Base-by-base conservation (phyloP, 1,140 invertebrate genomes). In the Nasonia vitripennis region DNA sequence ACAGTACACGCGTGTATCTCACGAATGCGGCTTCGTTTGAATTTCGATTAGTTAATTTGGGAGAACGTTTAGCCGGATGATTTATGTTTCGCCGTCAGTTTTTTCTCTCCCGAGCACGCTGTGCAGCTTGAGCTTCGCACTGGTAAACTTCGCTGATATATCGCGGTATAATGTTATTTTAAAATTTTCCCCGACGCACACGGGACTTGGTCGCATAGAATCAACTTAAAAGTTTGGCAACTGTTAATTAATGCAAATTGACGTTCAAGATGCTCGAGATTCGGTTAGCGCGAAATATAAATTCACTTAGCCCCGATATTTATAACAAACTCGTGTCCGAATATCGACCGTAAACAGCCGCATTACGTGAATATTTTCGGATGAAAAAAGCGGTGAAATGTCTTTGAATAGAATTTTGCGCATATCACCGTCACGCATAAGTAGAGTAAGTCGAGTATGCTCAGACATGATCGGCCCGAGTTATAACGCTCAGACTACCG, bases 371-470 rank as follows among this genome's bases (percentile, higher is more conserved):
- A 20, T 27, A 27, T 20, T 5, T 14, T 20, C 3, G 5, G 51
- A 55, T 55, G 14, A 55, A 55, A 55, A 37, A 37, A 37, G 0
- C 34, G 34, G 34, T 37, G 34, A 37, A 37, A 37, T 37, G 34
- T 0, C 14, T 55, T 17, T 55, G 51, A 55, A 37, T 45, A 45
- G 41, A 62, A 62, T 0, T 20, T 62, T 7, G 6, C 55, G 20
- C 14, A 17, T 71, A 71, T 45, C 70, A 31, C 5, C 23, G 71
- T 11, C 17, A 14, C 51, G 51, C 3, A 17, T 68, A 80, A 80
- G 78, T 80, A 80, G 62, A 80, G 31, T 55, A 55, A 80, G 51
- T 55, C 55, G 55, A 80, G 45, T 80, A 37, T 31, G 45, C 45
- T 78, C 75, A 78, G 45, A 10, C 45, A 4, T n/a, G 45, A 14